A percentile compares a stretch with the other conserved stretches of the same genome.
phyloP scores from a whole-genome alignment of 2,113 vertebrate species.

The Corythornis madagascariensis region DNA sequence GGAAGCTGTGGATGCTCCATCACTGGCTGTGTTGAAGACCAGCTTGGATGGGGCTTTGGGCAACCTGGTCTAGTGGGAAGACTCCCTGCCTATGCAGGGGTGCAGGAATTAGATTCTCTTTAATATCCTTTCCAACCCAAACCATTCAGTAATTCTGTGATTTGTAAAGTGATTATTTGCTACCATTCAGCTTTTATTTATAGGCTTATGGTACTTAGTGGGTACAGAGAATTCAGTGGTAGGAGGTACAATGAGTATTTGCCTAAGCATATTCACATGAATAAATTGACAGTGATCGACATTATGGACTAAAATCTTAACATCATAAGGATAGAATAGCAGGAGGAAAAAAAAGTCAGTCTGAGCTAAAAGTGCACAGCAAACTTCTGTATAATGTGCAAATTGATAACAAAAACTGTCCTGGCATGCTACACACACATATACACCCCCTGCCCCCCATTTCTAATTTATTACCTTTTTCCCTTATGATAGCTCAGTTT shows the following conservation, averaged over 20 bases:
- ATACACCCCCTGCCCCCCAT: not conserved
- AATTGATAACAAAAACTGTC: not conserved
- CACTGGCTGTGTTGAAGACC: no score
- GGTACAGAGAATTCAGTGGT: not conserved
- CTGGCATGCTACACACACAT: not conserved
- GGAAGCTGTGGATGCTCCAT: no score
- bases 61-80: no score
- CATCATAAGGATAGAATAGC: not conserved
- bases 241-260: not conserved
- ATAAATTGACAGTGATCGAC: not conserved
- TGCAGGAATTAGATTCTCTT: no score
- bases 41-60: no score
- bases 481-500: not conserved
- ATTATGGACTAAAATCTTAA: not conserved
- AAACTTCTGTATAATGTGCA: not conserved
- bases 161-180: not conserved
- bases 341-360: not conserved
- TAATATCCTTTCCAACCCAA: no score
- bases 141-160: no score
- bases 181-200: not conserved
- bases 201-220: not conserved
- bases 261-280: not conserved
- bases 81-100: no score
- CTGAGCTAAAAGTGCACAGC: not conserved
- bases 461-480: not conserved